Conservation (phyloP, 2,797 vertebrate species). For the Poeciliopsis infans region DNA sequence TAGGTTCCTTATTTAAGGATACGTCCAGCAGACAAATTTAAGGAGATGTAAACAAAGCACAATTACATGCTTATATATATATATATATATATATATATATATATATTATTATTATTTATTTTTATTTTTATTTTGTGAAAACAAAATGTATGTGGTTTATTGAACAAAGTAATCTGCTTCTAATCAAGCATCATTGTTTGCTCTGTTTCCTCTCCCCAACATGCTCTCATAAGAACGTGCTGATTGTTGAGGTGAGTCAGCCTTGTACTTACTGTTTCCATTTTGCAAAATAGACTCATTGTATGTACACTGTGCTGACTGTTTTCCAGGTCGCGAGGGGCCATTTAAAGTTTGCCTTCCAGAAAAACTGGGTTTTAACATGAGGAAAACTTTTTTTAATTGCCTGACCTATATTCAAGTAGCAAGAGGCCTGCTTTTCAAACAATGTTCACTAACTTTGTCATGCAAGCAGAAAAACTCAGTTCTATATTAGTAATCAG, state of each 20-base stretch:
- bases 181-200: slow-evolving; percentile 42
- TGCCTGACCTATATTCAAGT: slow-evolving; percentile 53
- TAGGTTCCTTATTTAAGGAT: slow-evolving; percentile 2
- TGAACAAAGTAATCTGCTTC: slow-evolving; percentile 31
- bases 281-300: slow-evolving; percentile 33
- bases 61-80: slow-evolving; percentile 11
- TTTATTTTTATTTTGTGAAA: neutral
- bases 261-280: slow-evolving; percentile 38
- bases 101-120: too few relatives aligned
- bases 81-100: too few relatives aligned
- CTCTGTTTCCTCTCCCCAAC: slow-evolving; percentile 37
- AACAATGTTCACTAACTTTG: slow-evolving; percentile 18
- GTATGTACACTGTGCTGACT: slow-evolving; percentile 15
- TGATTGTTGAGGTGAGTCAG: slow-evolving; percentile 84
- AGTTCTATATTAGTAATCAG: neutral
- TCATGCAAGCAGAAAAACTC: slow-evolving; percentile 16
- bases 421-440: slow-evolving; percentile 19
- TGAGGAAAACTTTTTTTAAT: slow-evolving; percentile 46
- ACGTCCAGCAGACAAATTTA: neutral
- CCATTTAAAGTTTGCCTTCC: slow-evolving; percentile 40
- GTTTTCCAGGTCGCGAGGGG: slow-evolving; percentile 45
- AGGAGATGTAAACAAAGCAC: slow-evolving; percentile 46
- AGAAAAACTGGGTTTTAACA: slow-evolving; percentile 26
- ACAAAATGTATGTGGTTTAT: slow-evolving; percentile 16
- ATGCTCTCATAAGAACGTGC: slow-evolving; percentile 76